These are phyloP conservation scores for Drosophila robusta DNA, from an alignment of 2,888 invertebrate species.

Conservation along the genomic window DNA sequence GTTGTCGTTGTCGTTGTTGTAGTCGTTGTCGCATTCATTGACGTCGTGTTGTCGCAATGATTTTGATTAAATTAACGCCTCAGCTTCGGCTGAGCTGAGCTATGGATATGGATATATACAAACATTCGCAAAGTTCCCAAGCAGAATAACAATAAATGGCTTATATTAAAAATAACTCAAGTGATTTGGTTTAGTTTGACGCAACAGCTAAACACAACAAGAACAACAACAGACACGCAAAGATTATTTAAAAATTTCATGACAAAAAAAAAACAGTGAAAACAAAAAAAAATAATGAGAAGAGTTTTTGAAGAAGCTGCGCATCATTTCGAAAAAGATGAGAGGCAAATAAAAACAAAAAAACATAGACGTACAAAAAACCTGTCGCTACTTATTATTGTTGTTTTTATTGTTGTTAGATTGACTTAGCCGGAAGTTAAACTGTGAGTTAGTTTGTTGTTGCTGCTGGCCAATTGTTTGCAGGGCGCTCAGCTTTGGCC, in stretches of 20 bases:
- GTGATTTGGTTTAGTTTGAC: constrained; percentile 62
- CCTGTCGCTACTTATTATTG: constrained; percentile 32
- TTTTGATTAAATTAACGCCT: constrained; percentile 78
- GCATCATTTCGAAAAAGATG: not conserved
- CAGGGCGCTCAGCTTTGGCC: constrained; percentile 10
- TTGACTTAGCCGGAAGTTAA: constrained; percentile 43
- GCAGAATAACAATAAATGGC: constrained; percentile 29
- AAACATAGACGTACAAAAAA: constrained; percentile 21
- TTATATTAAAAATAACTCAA: constrained; percentile 56
- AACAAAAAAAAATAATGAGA: constrained; percentile 25
- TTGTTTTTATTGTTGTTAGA: constrained; percentile 22
- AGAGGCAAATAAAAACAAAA: not conserved
- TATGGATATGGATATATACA: constrained; percentile 40
- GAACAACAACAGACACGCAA: constrained; percentile 26
- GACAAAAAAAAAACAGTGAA: constrained; percentile 6
- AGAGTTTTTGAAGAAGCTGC: constrained; percentile 46
- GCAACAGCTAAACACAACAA: constrained; percentile 40
- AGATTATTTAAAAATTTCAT: constrained; percentile 17
- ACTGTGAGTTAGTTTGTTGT: constrained; percentile 11
- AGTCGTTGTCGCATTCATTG: constrained; percentile 52
- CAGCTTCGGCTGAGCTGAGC: constrained; percentile 38
- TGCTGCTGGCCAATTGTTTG: constrained; percentile 19
- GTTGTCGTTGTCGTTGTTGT: constrained; percentile 22
- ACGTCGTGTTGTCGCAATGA: constrained; percentile 68
- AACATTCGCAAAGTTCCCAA: constrained; percentile 32